Base-by-base conservation (phyloP, 2,797 vertebrate species). In the Hylomyscus alleni region DNA sequence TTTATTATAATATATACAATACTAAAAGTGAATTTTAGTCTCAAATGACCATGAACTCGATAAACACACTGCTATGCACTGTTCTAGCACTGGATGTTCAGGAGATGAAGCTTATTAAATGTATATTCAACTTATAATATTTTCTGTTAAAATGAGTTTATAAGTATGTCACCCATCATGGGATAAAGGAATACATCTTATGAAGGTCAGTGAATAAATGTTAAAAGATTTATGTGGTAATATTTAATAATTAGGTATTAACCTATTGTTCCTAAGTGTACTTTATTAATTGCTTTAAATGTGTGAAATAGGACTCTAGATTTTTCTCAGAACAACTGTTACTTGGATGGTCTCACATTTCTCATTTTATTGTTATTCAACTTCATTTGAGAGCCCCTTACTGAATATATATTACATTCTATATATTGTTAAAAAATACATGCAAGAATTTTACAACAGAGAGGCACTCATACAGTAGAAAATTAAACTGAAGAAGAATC, bases 201-300 rank as follows among this genome's bases (percentile, higher is more conserved):
- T 47, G 50, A 58, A 67, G 6, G 6, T 80, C 34, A 90, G 56
- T 65, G 9, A 86, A 56, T 58, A 14, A 91, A 80, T 60, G 77
- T 65, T 88, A 90, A 92, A 47, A 93, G 72, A 96, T 34, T 95
- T 52, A 84, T 29, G 76, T 60, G 65, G 65, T 31, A 9, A 78
- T n/a, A 72, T 75, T 24, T 82, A 56, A 78, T 15, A 73, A 77
- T 52, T 93, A 65, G 52, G 1, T 67, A 24, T 75, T 78, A 15
- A 17, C 87, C 60, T 83, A 17, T 75, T 75, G 6, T 37, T 90
- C 60, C 58, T 65, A 77, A 67, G 10, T 7, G 31, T 83, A 40
- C 83, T 88, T 56, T 24, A 22, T 88, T 72, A 44, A 40, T 93
- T 62, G 26, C 13, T 65, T 78, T 69, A 52, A 37, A 3, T 50